phyloP scores from a whole-genome alignment of 2,888 invertebrate species.

The Endomychus coccineus region DNA sequence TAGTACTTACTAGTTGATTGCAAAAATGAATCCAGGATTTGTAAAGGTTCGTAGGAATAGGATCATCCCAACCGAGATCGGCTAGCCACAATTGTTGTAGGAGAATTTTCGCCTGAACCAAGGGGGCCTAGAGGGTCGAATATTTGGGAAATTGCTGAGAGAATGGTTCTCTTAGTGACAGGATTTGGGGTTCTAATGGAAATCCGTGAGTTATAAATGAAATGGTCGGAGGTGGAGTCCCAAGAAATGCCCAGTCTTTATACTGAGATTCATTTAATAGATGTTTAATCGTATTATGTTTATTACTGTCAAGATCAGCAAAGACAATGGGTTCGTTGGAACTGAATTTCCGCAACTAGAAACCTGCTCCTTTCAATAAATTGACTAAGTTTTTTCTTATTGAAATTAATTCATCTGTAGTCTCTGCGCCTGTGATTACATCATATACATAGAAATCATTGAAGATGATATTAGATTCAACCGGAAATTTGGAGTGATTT shows the following conservation, averaged over 20 bases:
- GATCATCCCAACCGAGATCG: background rate
- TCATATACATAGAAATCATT: constrained; percentile 6
- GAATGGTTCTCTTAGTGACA: constrained; percentile 1
- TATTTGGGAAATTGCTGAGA: background rate
- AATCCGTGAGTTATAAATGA: background rate
- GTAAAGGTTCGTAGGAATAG: background rate
- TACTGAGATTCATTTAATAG: constrained; percentile 1
- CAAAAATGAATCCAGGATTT: constrained; percentile 1
- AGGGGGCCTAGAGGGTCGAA: constrained; percentile 1
- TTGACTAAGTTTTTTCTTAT: constrained; percentile 1
- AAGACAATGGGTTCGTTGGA: background rate
- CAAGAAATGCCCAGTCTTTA: background rate
- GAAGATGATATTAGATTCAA: background rate
- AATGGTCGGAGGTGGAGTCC: background rate
- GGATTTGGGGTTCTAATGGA: no score
- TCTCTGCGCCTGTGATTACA: no score
- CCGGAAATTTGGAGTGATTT: background rate
- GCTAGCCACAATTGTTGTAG: background rate
- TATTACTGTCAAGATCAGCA: background rate
- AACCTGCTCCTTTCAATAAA: background rate
- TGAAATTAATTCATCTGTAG: background rate
- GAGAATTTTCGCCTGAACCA: background rate
- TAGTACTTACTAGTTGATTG: no score
- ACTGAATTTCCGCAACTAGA: constrained; percentile 1
- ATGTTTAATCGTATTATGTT: background rate